Evolutionary conservation across 2,888 invertebrate genomes (phyloP), one percentile per base, ranked within the genome.

Genomic region (Anticlea derivata): DNA sequence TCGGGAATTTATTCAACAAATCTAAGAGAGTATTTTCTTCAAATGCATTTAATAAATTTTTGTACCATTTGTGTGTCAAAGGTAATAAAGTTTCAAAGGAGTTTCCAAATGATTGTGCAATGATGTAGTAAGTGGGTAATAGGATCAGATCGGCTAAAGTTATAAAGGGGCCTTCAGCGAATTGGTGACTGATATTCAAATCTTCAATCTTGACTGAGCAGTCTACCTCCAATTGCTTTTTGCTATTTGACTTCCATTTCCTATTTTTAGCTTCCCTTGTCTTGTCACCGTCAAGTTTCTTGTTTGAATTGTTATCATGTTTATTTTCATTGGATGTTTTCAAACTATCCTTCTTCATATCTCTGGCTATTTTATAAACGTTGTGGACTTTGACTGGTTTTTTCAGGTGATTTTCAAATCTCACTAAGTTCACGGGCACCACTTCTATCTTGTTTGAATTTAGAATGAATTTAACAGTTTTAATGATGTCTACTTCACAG

Each of bases 311-410:
- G 31, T 17, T 51, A 20, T 50, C 43, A 29, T 63, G 57, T 60
- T 71, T 72, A 48, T 75, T 43, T 24, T 34, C 38, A 31, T 55
- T 45, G 53, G 33, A 68, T 71, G 45, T 62, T 67, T 61, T 63
- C 5, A 66, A 27, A 54, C 55, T 67, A 27, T 67, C 65, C 65
- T 91, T 92, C 12, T 90, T 92, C 23, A 88, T 56, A 55, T 93
- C 91, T 58, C 94, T 89, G 1, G 94, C 94, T 50, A 93, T 78
- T 86, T 96, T 96, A 61, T 95, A 94, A 22, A 96, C 92, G 83
- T 98, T 98, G 71, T 98, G 97, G 57, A 97, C 92, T 70, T 94
- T 92, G 0, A 97, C 94, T 0, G 98, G 97, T 68, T 96, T 95
- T 8, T 92, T 92, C 81, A 98, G 92, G 74, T 98, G 98, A 59